Base-by-base conservation (phyloP, 2,888 invertebrate species). In the Drosophila quinaria region DNA sequence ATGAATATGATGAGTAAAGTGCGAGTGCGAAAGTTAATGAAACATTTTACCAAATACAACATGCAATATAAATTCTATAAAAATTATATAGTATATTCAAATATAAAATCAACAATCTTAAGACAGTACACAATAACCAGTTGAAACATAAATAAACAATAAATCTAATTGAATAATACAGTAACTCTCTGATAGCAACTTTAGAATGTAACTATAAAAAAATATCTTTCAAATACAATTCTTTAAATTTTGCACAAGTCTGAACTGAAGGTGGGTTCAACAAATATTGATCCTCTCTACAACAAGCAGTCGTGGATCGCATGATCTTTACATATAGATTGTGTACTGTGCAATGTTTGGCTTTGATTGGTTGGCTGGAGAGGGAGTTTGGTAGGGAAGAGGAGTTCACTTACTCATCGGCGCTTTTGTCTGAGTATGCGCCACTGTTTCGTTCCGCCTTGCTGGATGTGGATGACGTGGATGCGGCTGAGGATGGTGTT, bases 391-490 rank as follows among this genome's bases (percentile, higher is more conserved):
- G 46, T 37, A 58, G 29, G 46, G 17, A 58, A 58, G 25, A 11
- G n/a, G 17, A 17, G 13, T 39, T 56, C 59, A 91, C 91, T 90
- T 85, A 91, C 91, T 91, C 91, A 78, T 91, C 91, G 68, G 87
- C 83, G 73, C 91, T 91, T 73, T 91, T 90, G 59, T 91, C 91
- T 49, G 91, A 90, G 61, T 77, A 87, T 51, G 89, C 83, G 44
- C 77, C 80, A 64, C 87, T 86, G 11, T 71, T 69, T 44, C 72
- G 78, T 55, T 78, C 89, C 71, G 83, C 70, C 58, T 84, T 85
- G 78, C 76, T 89, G 72, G 82, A 80, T 29, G 81, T 60, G 19
- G 85, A 83, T 17, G 81, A 80, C 0, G 62, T 78, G 17, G 89
- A 80, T n/a, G 80, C 78, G 6, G 74, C 72, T 13, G 70, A 80